Percentiles rank a stretch among this genome's conserved stretches.
phyloP scores from a whole-genome alignment of 1,140 invertebrate species.

The Rhyacophila brunnea region DNA sequence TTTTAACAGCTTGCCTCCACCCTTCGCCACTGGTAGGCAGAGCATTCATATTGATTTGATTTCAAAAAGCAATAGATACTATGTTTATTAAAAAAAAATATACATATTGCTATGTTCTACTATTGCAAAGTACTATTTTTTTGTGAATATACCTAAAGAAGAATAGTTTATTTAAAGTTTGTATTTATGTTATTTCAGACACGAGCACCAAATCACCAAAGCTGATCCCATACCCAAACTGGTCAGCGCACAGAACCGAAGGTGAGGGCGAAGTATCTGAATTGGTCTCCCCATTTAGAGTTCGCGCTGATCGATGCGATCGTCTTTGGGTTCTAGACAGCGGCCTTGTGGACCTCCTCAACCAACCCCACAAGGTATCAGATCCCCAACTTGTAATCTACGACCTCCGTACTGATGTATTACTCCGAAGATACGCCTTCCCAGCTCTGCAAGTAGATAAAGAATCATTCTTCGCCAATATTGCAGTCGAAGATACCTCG shows the following conservation, averaged over 20 bases:
- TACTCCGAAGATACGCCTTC: conserved; percentile 63
- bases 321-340: conserved; percentile 77
- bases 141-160: too few relatives aligned
- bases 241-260: conserved; percentile 62
- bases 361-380: conserved; percentile 48
- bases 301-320: conserved; percentile 70
- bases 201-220: conserved; percentile 62
- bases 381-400: conserved; percentile 67
- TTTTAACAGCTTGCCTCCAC: too few relatives aligned
- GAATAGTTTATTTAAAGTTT: too few relatives aligned
- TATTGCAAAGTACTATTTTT: too few relatives aligned
- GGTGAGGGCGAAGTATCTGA: conserved; percentile 56
- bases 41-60: too few relatives aligned
- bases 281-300: conserved; percentile 71
- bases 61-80: too few relatives aligned
- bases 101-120: too few relatives aligned
- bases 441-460: conserved; percentile 63
- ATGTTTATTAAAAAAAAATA: too few relatives aligned
- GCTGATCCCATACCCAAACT: conserved; percentile 71
- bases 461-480: conserved; percentile 72
- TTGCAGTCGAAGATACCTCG: conserved; percentile 68
- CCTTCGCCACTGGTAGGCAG: too few relatives aligned
- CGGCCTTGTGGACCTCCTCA: conserved; percentile 63
- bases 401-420: conserved; percentile 68
- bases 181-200: conserved; percentile 59